These are phyloP conservation scores for Saguinus imperator DNA, from an alignment of 2,113 vertebrate species.

Conservation along the genomic window DNA sequence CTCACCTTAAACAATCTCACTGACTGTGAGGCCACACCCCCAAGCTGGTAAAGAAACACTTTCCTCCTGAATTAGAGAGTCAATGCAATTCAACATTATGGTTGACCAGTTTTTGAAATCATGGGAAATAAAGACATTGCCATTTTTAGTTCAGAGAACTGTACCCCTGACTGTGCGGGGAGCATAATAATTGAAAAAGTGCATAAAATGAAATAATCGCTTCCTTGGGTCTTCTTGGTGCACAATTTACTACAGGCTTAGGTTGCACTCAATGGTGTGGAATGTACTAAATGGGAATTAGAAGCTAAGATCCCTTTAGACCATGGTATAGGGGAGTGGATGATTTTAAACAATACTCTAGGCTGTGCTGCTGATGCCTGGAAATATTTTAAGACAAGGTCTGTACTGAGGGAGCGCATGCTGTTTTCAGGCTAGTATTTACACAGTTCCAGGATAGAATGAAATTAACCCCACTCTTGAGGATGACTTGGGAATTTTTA, in stretches of 20 bases:
- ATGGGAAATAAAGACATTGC: not conserved
- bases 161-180: not conserved
- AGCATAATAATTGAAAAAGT: not conserved
- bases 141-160: conserved; percentile 11
- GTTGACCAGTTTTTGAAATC: not conserved
- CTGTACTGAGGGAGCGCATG: not conserved
- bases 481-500: not conserved
- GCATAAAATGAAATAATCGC: not conserved
- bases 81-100: not conserved
- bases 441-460: not conserved
- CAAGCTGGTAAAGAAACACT: not conserved
- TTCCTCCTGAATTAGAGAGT: not conserved
- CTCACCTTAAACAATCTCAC: not conserved
- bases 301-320: not conserved
- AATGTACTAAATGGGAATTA: not conserved
- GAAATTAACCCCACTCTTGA: not conserved
- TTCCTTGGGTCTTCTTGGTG: not conserved
- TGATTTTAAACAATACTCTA: not conserved
- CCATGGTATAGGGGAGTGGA: not conserved
- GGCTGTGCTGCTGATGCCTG: not conserved
- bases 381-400: not conserved
- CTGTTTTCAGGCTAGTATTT: not conserved
- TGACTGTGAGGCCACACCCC: not conserved
- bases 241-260: not conserved
- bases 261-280: not conserved